Evolutionary conservation across 2,888 invertebrate species (phyloP).

Genomic region (Pterostichus madidus): DNA sequence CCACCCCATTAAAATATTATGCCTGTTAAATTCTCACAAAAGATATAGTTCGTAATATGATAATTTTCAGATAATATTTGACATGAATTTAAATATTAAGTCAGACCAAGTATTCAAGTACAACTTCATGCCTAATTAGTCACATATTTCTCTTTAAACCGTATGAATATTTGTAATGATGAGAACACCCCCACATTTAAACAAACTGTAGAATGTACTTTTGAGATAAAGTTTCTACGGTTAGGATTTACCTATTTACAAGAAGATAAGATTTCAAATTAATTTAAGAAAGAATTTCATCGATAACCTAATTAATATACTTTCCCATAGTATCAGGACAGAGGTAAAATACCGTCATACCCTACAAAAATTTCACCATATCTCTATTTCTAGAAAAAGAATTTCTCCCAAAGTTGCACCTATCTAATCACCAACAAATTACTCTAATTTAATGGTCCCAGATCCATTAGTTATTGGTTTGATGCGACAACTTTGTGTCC

Average conservation of each 20-base stretch:
- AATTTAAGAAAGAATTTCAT: not conserved
- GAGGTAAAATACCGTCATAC: slow-evolving; percentile 19
- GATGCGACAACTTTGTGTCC: not conserved
- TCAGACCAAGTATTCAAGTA: no score
- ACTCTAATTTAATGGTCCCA: slow-evolving; percentile 6
- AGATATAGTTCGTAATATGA: no score
- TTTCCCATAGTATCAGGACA: slow-evolving; percentile 7
- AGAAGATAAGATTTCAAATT: not conserved
- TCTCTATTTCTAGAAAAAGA: not conserved
- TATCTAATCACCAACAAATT: slow-evolving; percentile 22
- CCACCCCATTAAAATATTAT: no score
- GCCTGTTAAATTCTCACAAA: no score
- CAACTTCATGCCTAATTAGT: no score
- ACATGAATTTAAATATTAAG: no score
- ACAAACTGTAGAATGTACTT: no score
- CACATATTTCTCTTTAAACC: no score
- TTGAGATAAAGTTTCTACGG: not conserved
- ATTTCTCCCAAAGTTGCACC: not conserved
- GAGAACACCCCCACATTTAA: no score
- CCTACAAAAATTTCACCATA: not conserved
- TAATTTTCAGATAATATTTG: no score
- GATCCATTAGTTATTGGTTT: slow-evolving; percentile 26
- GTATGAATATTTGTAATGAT: no score
- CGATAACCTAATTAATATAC: slow-evolving; percentile 30
- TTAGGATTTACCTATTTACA: not conserved